phyloP scores from a whole-genome alignment of 30 jellyfish, hydroid and myxozoan species.

The Sanderia malayensis region DNA sequence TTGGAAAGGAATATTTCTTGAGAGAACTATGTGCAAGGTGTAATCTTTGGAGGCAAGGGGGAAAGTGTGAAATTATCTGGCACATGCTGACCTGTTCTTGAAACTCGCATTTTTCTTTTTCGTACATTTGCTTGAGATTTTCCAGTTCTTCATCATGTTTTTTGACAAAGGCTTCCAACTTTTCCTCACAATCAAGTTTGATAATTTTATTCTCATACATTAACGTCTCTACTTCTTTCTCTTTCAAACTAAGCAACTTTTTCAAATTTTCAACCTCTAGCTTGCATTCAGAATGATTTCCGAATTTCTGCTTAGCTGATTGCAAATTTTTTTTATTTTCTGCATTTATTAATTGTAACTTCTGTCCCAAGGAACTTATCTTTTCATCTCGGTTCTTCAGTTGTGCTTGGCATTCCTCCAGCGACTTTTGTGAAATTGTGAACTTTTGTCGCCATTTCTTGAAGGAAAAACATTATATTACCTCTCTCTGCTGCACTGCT shows the following conservation, averaged over 20 bases:
- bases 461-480: too few species aligned
- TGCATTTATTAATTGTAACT: constrained; percentile 16
- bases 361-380: constrained; percentile 22
- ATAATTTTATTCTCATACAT: constrained; percentile 18
- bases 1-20: too few species aligned
- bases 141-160: constrained; percentile 18
- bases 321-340: constrained; percentile 41
- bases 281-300: constrained; percentile 49
- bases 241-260: constrained; percentile 31
- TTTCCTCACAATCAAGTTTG: constrained; percentile 6
- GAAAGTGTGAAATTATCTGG: too few species aligned
- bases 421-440: constrained; percentile 31
- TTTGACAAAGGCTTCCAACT: constrained; percentile 1
- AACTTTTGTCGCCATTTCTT: constrained; percentile 61
- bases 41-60: too few species aligned
- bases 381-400: constrained; percentile 27
- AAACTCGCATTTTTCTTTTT: constrained; percentile 26
- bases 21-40: too few species aligned
- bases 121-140: background rate
- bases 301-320: constrained; percentile 36
- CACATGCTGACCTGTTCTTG: constrained; percentile 46
- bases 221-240: constrained; percentile 15
- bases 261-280: constrained; percentile 34
- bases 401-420: constrained; percentile 52
- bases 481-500: too few species aligned